Percentiles rank a stretch among this genome's conserved stretches.
Evolutionary conservation across 2,888 invertebrate genomes (phyloP).

Genomic region (Ectobius pallidus): DNA sequence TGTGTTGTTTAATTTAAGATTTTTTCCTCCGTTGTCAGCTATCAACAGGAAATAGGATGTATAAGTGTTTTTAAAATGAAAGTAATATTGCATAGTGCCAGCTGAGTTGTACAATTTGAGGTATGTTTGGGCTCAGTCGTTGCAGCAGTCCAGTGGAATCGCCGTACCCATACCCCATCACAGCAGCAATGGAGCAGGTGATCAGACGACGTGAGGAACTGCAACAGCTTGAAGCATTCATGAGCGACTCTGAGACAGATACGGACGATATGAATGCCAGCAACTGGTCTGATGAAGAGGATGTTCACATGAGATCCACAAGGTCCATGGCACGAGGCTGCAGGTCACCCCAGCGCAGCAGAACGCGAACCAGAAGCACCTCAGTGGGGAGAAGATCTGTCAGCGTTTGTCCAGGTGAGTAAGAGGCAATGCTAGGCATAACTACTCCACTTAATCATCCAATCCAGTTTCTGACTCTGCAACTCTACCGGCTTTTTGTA

Average conservation of each 20-base stretch:
- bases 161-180: constrained; percentile 14
- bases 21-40: too few species aligned
- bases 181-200: constrained; percentile 36
- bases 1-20: too few species aligned
- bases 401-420: neutral
- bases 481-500: neutral
- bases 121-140: too few species aligned
- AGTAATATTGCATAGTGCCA: too few species aligned
- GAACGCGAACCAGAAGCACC: neutral
- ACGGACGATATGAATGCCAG: neutral
- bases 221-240: neutral
- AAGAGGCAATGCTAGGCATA: too few species aligned
- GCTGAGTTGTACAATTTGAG: too few species aligned
- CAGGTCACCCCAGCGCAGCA: neutral
- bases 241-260: neutral
- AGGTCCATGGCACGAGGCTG: neutral
- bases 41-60: too few species aligned
- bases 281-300: neutral
- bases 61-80: too few species aligned
- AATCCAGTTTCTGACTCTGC: neutral
- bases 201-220: constrained; percentile 29
- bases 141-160: constrained; percentile 24
- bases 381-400: neutral
- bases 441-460: too few species aligned
- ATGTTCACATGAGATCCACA: neutral